A percentile compares a stretch with the other conserved stretches of the same genome.
Evolutionary conservation across 2,113 vertebrate genomes (phyloP).

Genomic region (Rhinogobius similis): DNA sequence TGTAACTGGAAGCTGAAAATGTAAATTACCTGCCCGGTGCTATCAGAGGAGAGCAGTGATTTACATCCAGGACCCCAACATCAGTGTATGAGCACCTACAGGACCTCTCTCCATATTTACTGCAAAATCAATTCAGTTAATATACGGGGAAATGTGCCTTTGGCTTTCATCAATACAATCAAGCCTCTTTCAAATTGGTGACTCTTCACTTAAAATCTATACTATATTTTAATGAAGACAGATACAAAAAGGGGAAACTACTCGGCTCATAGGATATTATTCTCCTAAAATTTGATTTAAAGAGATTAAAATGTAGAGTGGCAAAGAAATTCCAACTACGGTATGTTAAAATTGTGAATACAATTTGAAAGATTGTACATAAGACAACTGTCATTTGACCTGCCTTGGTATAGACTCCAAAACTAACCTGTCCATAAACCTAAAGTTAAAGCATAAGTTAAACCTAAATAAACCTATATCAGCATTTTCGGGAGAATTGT

Average conservation of each 20-base stretch:
- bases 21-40: conserved; percentile 48
- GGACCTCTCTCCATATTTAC: conserved; percentile 20
- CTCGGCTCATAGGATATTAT: not conserved
- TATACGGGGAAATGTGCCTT: conserved; percentile 25
- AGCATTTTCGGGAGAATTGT: not conserved
- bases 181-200: conserved; percentile 10
- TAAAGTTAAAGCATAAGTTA: not conserved
- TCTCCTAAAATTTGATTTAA: no score
- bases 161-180: conserved; percentile 23
- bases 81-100: conserved; percentile 5
- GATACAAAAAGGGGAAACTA: not conserved
- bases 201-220: not conserved
- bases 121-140: conserved; percentile 28
- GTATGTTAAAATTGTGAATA: not conserved
- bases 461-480: not conserved
- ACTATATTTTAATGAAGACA: not conserved
- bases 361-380: not conserved
- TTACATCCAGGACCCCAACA: conserved; percentile 39
- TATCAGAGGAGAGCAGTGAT: conserved; percentile 41
- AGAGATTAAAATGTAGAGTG: not conserved
- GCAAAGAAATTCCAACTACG: not conserved
- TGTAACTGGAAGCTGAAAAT: conserved; percentile 28
- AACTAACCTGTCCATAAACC: not conserved
- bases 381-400: no score
- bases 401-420: no score